Evolutionary conservation across 2,888 invertebrate genomes (phyloP).

Genomic region (Drosophila flavopinicola): DNA sequence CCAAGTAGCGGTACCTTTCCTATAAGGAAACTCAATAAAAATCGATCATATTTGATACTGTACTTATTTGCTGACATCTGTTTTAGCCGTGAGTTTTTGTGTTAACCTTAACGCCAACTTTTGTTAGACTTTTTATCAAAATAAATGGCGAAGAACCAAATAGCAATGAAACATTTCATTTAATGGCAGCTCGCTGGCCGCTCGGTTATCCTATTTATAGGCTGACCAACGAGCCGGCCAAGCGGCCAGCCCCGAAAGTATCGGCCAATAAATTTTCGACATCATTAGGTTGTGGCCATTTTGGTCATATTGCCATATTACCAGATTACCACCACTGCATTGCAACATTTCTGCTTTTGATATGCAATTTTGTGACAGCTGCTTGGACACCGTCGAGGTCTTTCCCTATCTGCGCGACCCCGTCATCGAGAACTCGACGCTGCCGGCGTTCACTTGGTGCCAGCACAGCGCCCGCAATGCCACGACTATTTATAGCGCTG

Average conservation of each 20-base stretch:
- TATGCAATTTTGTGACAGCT: conserved; percentile 75
- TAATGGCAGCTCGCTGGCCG: conserved; percentile 43
- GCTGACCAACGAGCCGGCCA: conserved; percentile 70
- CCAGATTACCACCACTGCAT: conserved; percentile 29
- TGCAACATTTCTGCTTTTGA: conserved; percentile 8
- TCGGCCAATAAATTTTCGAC: conserved; percentile 78
- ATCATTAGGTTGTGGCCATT: conserved; percentile 62
- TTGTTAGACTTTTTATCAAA: conserved; percentile 75
- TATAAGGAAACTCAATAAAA: too few species aligned
- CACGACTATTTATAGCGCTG: conserved; percentile 81
- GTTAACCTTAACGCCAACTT: conserved; percentile 74
- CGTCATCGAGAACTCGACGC: conserved; percentile 82
- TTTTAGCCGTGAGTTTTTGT: conserved; percentile 18
- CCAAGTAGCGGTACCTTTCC: too few species aligned
- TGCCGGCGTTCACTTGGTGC: conserved; percentile 82
- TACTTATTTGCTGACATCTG: conserved; percentile 8
- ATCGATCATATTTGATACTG: not conserved
- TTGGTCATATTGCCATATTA: conserved; percentile 39
- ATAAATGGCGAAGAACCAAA: conserved; percentile 72
- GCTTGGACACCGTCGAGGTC: conserved; percentile 83
- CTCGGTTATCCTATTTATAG: conserved; percentile 60
- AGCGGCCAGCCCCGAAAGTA: conserved; percentile 58
- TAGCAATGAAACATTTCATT: conserved; percentile 47
- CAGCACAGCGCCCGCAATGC: conserved; percentile 72
- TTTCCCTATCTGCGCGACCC: conserved; percentile 84